These are phyloP conservation scores for Tipula lateralis DNA, from an alignment of 2,888 invertebrate species.

Conservation along the genomic window DNA sequence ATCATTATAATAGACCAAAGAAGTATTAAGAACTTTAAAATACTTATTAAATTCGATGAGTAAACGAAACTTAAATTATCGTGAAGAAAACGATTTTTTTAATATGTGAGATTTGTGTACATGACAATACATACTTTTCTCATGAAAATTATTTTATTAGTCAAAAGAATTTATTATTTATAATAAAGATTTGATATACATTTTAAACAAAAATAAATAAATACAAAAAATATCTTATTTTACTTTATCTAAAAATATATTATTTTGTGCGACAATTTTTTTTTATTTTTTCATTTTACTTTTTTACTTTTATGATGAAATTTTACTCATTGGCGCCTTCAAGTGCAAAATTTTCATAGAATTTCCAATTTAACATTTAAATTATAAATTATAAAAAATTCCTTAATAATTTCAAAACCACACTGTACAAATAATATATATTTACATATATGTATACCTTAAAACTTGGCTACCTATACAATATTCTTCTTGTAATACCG, in stretches of 20 bases:
- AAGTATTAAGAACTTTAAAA: background rate
- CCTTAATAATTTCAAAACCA: background rate
- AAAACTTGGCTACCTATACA: background rate
- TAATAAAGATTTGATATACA: conserved; percentile 19
- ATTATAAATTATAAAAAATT: background rate
- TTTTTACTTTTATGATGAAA: background rate
- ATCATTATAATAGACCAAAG: background rate
- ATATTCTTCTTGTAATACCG: too few species aligned
- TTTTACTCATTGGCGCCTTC: background rate
- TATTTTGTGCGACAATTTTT: conserved; percentile 14
- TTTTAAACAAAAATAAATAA: background rate
- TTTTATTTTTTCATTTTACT: background rate
- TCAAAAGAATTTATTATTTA: background rate
- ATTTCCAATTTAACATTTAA: background rate
- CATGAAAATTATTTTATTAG: background rate
- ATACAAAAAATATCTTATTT: background rate
- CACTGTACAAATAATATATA: background rate
- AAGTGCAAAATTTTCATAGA: background rate
- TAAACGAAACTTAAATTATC: background rate
- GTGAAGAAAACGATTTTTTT: background rate
- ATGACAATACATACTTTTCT: background rate
- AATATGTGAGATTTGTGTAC: background rate
- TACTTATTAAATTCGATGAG: background rate
- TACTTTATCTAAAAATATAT: background rate
- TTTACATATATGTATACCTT: background rate